Conservation (phyloP, 2,797 vertebrate genomes). For the Capromys pilorides region DNA sequence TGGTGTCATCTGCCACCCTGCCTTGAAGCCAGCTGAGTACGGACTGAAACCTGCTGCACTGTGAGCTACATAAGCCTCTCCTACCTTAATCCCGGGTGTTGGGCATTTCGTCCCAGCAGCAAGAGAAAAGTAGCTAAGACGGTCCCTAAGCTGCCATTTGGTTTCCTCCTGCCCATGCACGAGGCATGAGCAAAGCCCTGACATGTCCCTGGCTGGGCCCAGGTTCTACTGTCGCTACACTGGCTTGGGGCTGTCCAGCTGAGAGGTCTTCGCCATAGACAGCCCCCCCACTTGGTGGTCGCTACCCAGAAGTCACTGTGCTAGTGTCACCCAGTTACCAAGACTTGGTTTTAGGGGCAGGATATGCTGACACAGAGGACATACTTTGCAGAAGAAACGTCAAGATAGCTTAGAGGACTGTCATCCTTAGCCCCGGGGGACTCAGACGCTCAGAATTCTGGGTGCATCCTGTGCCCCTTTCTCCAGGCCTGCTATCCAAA, state of each 20-base stretch:
- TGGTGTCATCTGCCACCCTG: no score
- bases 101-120: no score
- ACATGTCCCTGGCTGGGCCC: background rate
- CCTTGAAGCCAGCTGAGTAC: no score
- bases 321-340: background rate
- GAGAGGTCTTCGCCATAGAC: background rate
- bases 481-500: background rate
- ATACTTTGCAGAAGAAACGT: background rate
- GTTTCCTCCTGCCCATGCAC: accelerated
- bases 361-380: background rate
- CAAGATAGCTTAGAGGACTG: background rate
- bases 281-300: background rate
- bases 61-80: no score
- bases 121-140: no score
- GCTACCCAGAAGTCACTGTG: background rate
- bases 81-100: no score
- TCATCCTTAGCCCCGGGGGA: no score
- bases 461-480: background rate
- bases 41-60: no score
- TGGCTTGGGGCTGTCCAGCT: background rate
- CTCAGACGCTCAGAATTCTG: background rate
- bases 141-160: no score
- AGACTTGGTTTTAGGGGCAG: background rate
- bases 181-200: background rate
- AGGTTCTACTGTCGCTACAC: background rate